phyloP scores from a whole-genome alignment of 1,140 invertebrate genomes.

The Drosophila willistoni region DNA sequence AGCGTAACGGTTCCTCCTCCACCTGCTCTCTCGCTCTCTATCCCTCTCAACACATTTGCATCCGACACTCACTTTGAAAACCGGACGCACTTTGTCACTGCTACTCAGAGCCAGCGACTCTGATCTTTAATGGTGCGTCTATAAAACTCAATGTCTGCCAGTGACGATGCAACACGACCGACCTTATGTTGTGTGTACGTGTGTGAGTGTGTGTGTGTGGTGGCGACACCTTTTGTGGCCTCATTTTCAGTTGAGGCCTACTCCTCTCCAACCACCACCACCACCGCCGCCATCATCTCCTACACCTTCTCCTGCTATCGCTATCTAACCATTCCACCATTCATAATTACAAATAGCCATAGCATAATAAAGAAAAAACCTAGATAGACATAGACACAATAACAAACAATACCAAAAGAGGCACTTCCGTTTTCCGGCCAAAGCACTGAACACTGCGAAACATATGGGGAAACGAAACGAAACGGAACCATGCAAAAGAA shows the following conservation, averaged over 20 bases:
- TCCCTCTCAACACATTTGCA: conserved; percentile 57
- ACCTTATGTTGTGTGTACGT: no score
- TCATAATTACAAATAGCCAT: conserved; percentile 59
- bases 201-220: no score
- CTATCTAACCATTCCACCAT: conserved; percentile 46
- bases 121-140: conserved; percentile 73
- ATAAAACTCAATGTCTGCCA: conserved; percentile 14
- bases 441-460: background rate
- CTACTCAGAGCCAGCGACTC: conserved; percentile 26
- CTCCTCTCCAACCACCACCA: background rate
- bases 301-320: background rate
- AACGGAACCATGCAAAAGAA: conserved; percentile 8
- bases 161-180: conserved; percentile 20
- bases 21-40: conserved; percentile 4
- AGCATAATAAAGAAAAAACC: conserved; percentile 28
- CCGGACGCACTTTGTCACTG: conserved; percentile 78
- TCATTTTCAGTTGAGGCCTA: conserved; percentile 1
- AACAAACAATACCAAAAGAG: conserved; percentile 62
- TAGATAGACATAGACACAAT: conserved; percentile 47
- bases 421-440: conserved; percentile 71
- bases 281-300: background rate
- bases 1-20: background rate
- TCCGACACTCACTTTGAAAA: conserved; percentile 66
- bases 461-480: background rate
- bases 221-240: conserved; percentile 58